Conservation (phyloP, 2,888 invertebrate species). For the Diplazon laetatorius region DNA sequence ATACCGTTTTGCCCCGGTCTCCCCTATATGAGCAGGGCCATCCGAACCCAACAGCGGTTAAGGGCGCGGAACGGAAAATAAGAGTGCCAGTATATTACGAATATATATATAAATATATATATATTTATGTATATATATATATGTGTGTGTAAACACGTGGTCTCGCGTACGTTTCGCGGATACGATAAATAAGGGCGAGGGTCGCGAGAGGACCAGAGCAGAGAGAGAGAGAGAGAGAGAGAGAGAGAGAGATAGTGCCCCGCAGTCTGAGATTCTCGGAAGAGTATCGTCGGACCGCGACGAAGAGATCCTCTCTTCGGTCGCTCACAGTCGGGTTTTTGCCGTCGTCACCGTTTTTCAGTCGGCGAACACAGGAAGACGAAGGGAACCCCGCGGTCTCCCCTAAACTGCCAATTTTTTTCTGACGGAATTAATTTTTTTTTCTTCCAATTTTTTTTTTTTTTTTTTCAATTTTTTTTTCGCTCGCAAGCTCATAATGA, state of each 20-base stretch:
- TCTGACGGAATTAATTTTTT: slow-evolving; percentile 17
- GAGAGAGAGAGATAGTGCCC: slow-evolving; percentile 64
- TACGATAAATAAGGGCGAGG: slow-evolving; percentile 68
- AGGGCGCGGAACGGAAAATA: slow-evolving; percentile 58
- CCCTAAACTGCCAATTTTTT: slow-evolving; percentile 14
- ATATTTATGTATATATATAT: neutral
- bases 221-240: slow-evolving; percentile 60
- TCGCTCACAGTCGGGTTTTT: slow-evolving; percentile 75
- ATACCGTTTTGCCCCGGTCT: too few relatives aligned
- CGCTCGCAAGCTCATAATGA: slow-evolving; percentile 11
- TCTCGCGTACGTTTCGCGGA: slow-evolving; percentile 59
- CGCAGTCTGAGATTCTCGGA: slow-evolving; percentile 76
- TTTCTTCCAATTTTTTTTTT: slow-evolving; percentile 3
- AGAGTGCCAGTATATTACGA: slow-evolving; percentile 51
- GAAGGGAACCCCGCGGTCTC: slow-evolving; percentile 37
- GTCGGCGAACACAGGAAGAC: slow-evolving; percentile 43
- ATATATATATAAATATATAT: slow-evolving; percentile 19
- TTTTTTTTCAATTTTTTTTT: slow-evolving; percentile 13
- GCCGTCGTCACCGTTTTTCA: slow-evolving; percentile 66
- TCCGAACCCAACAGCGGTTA: too few relatives aligned
- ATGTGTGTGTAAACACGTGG: slow-evolving; percentile 51
- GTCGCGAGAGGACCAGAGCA: slow-evolving; percentile 36
- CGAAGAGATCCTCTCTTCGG: slow-evolving; percentile 28
- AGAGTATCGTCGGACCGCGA: slow-evolving; percentile 72
- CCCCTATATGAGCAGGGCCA: neutral